phyloP scores from a whole-genome alignment of 1,140 invertebrate species.

The Pogonomyrmex barbatus region DNA sequence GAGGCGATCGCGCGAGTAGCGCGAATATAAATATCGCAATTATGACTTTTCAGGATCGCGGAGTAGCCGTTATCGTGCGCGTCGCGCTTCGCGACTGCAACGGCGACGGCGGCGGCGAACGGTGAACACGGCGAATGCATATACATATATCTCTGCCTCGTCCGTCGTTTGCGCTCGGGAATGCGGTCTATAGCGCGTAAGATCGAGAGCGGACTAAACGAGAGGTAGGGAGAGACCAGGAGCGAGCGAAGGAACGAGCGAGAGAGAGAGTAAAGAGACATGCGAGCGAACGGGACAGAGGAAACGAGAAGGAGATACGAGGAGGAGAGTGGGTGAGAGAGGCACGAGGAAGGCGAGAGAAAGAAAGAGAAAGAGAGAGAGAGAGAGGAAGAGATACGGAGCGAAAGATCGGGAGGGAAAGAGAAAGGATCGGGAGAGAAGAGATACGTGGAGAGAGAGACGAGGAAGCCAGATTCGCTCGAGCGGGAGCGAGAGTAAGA shows the following conservation, averaged over 20 bases:
- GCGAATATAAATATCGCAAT: slow-evolving; percentile 46
- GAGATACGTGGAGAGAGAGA: slow-evolving; percentile 56
- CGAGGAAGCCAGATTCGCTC: slow-evolving; percentile 39
- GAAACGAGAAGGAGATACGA: slow-evolving; percentile 61
- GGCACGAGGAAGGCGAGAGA: neutral
- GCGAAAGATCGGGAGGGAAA: slow-evolving; percentile 51
- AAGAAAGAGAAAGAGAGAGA: slow-evolving; percentile 28
- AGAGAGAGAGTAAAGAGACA: slow-evolving; percentile 11
- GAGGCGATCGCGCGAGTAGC: slow-evolving; percentile 20
- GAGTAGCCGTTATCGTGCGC: slow-evolving; percentile 42
- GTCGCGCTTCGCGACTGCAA: slow-evolving; percentile 52
- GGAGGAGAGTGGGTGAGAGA: slow-evolving; percentile 13
- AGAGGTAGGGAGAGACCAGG: slow-evolving; percentile 48
- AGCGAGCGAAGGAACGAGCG: slow-evolving; percentile 25
- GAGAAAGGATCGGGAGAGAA: slow-evolving; percentile 47
- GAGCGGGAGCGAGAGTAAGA: slow-evolving; percentile 28
- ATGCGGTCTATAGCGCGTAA: slow-evolving; percentile 78
- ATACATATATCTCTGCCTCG: slow-evolving; percentile 77
- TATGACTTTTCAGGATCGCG: slow-evolving; percentile 42
- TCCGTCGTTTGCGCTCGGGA: slow-evolving; percentile 77
- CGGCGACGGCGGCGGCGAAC: slow-evolving; percentile 62
- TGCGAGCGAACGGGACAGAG: slow-evolving; percentile 37
- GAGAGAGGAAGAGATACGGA: slow-evolving; percentile 22
- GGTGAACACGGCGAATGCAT: slow-evolving; percentile 78
- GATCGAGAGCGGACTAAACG: slow-evolving; percentile 75